Base-by-base conservation (phyloP, 2,888 invertebrate genomes). In the Lampropteryx suffumata region DNA sequence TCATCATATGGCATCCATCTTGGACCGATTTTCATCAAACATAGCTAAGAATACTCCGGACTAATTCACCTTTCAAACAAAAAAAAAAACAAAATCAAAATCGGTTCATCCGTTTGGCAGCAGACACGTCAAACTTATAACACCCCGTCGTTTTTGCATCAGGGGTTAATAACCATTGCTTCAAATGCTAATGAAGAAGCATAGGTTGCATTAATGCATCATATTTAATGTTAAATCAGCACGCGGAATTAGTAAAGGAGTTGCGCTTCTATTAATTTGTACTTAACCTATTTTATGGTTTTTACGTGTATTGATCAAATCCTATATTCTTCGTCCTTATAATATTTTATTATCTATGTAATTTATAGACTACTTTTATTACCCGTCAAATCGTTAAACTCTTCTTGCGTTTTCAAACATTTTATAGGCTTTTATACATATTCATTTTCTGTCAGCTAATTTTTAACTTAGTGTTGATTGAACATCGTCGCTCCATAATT, bases 401-500 rank as follows among this genome's bases (percentile, higher is more conserved):
- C 54, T 69, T 49, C 63, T 67, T 64, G 62, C 67, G 57, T 65
- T 63, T 62, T 54, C 55, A 53, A 52, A 59, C 44, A 53, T 61
- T 57, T 60, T 59, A 57, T 60, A 60, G 57, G 61, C 59, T 60
- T 47, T 62, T 67, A 77, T 78, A 72, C 69, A 79, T 81, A 82
- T 82, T 82, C 71, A 84, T 81, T 76, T 68, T 65, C 70, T 81
- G 79, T 79, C 81, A 81, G 77, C 73, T 80, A 77, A 81, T 84
- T 84, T 79, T 79, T 76, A 76, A 71, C 71, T 71, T 78, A 71
- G 71, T 73, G 73, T 79, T 84, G 82, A 86, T 84, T 80, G 73
- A 84, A 80, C 73, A 76, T 71, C 76, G 75, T 82, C 73, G 75
- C 73, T 79, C 80, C 78, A 67, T 83, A 77, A 84, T 85, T 83